Evolutionary conservation across 2,888 invertebrate species (phyloP).

Genomic region (Myopa tessellatipennis): DNA sequence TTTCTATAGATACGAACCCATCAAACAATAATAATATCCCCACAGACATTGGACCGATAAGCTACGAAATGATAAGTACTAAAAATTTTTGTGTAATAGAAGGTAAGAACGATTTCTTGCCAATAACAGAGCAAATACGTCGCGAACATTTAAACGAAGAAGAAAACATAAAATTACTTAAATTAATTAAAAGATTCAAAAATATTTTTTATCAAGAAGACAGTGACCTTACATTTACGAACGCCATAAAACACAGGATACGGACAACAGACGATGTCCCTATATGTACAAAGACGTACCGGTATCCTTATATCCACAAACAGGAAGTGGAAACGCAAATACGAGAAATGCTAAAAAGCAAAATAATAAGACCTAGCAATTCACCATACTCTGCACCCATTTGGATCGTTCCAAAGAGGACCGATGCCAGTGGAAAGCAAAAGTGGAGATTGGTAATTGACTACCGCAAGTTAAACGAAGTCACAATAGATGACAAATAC

Average conservation of each 20-base stretch:
- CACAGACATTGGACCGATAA: no score
- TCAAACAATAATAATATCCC: no score
- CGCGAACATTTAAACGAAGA: constrained; percentile 27
- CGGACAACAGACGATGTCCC: constrained; percentile 31
- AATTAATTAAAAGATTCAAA: constrained; percentile 25
- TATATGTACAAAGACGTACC: constrained; percentile 35
- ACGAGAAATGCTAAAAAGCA: constrained; percentile 38
- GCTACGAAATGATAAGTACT: no score
- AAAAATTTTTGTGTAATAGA: no score
- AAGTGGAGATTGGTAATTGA: constrained; percentile 41
- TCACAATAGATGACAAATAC: constrained; percentile 36
- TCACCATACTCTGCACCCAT: constrained; percentile 20
- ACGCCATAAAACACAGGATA: constrained; percentile 37
- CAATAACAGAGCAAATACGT: no score
- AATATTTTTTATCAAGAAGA: constrained; percentile 5
- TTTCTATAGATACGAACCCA: no score
- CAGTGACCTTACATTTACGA: constrained; percentile 28
- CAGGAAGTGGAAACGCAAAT: constrained; percentile 40
- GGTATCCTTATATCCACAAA: constrained; percentile 39
- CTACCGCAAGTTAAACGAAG: constrained; percentile 38
- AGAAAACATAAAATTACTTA: constrained; percentile 17
- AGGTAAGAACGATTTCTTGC: no score
- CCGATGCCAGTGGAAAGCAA: constrained; percentile 33
- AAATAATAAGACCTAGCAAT: constrained; percentile 38
- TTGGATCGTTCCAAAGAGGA: constrained; percentile 38